Conservation (phyloP, 2,113 vertebrate genomes). For the Trochalopteron elliotii region DNA sequence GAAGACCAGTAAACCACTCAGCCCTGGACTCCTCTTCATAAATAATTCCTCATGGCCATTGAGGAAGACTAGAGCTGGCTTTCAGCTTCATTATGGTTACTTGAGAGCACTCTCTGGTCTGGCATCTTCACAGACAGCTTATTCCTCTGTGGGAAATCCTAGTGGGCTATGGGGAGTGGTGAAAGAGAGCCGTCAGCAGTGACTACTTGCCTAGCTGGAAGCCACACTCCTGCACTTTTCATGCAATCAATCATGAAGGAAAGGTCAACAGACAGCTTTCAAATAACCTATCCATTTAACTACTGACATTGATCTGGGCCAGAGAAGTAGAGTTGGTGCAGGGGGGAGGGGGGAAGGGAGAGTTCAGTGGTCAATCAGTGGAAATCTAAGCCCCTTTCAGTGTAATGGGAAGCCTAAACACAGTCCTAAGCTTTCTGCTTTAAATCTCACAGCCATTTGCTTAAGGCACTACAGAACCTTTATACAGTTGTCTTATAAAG, state of each 20-base stretch:
- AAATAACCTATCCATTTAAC: slow-evolving; percentile 76
- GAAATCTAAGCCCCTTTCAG: slow-evolving; percentile 57
- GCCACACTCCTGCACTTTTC: slow-evolving; percentile 61
- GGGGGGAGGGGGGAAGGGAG: not conserved
- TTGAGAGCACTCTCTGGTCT: slow-evolving; percentile 50
- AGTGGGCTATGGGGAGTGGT: slow-evolving; percentile 46
- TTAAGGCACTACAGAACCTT: not conserved
- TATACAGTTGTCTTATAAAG: not conserved
- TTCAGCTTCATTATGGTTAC: slow-evolving; percentile 65
- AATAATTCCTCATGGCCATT: slow-evolving; percentile 66
- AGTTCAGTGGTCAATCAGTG: slow-evolving; percentile 50
- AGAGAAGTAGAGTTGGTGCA: slow-evolving; percentile 33
- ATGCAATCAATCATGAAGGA: slow-evolving; percentile 67
- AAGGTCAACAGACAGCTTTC: slow-evolving; percentile 76
- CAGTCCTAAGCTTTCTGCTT: not conserved
- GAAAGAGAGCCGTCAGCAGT: slow-evolving; percentile 52
- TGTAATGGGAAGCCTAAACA: slow-evolving; percentile 44
- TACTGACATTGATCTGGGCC: slow-evolving; percentile 68
- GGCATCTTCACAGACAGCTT: slow-evolving; percentile 32
- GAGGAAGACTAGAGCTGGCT: slow-evolving; percentile 48
- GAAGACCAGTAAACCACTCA: slow-evolving; percentile 61
- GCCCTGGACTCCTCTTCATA: slow-evolving; percentile 61
- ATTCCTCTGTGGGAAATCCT: slow-evolving; percentile 65
- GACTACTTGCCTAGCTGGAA: slow-evolving; percentile 60
- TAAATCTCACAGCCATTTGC: not conserved